Percentiles rank a stretch among this genome's conserved stretches.
Conservation (phyloP, 2,888 invertebrate genomes). For the Parnassius mnemosyne region DNA sequence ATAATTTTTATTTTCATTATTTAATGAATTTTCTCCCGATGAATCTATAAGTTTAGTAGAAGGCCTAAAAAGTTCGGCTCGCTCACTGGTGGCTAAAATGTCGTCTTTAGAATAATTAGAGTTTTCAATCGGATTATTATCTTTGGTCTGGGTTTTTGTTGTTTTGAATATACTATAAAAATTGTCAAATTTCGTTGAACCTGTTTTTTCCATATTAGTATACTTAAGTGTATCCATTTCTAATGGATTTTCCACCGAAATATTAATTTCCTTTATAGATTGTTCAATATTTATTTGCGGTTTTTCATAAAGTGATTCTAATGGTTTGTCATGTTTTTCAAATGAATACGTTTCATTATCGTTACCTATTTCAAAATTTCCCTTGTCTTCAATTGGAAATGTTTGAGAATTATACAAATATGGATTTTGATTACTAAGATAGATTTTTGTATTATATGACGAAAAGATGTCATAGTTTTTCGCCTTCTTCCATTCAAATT, state of each 20-base stretch:
- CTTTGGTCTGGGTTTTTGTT: constrained; percentile 31
- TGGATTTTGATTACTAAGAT: background rate
- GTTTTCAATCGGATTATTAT: constrained; percentile 43
- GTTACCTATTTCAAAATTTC: background rate
- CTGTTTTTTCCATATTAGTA: background rate
- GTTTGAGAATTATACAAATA: background rate
- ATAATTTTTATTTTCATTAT: background rate
- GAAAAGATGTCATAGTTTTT: constrained; percentile 1
- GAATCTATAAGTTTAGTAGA: constrained; percentile 17
- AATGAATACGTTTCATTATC: background rate
- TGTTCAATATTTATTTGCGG: background rate
- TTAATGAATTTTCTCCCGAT: background rate
- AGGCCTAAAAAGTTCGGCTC: constrained; percentile 28
- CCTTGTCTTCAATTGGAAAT: background rate
- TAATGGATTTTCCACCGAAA: background rate
- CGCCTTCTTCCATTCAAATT: constrained; percentile 17
- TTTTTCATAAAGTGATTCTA: background rate
- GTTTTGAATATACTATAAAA: constrained; percentile 20
- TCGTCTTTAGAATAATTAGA: constrained; percentile 33
- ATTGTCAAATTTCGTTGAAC: constrained; percentile 12
- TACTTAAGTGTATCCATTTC: background rate
- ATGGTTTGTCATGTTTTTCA: background rate
- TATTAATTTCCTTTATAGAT: background rate
- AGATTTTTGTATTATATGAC: background rate
- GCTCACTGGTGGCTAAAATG: constrained; percentile 38